These are phyloP conservation scores for Lepidonotus clava DNA, from an alignment of 2,888 invertebrate species.

Conservation along the genomic window DNA sequence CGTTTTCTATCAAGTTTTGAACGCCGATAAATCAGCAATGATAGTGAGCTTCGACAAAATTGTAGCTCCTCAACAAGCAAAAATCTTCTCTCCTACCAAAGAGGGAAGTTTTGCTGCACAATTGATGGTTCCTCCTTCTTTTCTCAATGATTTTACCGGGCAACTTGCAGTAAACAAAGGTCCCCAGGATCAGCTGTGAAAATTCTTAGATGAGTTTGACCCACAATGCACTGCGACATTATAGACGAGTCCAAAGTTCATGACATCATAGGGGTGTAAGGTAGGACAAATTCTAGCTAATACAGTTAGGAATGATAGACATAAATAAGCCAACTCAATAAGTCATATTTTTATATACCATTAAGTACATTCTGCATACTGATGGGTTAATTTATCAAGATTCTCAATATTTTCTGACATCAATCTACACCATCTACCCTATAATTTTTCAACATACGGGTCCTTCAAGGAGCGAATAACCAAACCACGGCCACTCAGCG, in stretches of 20 bases:
- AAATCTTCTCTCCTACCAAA: neutral
- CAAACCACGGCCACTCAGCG: too few species aligned
- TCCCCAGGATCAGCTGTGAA: constrained; percentile 30
- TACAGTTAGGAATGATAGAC: too few species aligned
- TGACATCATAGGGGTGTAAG: neutral
- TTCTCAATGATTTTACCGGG: neutral
- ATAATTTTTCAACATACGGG: too few species aligned
- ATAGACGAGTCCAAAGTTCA: neutral
- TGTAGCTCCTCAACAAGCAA: neutral
- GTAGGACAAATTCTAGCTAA: too few species aligned
- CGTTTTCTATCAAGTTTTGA: neutral
- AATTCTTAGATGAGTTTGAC: neutral
- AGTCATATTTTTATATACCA: too few species aligned
- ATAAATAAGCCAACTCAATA: too few species aligned
- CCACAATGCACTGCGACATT: neutral
- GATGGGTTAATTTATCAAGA: too few species aligned
- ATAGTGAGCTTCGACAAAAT: neutral
- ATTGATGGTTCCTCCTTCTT: neutral
- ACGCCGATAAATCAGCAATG: neutral
- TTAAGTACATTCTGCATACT: too few species aligned
- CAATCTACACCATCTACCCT: too few species aligned
- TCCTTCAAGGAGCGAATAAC: too few species aligned
- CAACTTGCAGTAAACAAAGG: neutral
- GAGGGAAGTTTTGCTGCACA: neutral
- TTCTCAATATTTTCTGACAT: too few species aligned